Evolutionary conservation across 2,797 vertebrate species (phyloP), one percentile per base, ranked within the genome.

Genomic region (Typhlichthys subterraneus): DNA sequence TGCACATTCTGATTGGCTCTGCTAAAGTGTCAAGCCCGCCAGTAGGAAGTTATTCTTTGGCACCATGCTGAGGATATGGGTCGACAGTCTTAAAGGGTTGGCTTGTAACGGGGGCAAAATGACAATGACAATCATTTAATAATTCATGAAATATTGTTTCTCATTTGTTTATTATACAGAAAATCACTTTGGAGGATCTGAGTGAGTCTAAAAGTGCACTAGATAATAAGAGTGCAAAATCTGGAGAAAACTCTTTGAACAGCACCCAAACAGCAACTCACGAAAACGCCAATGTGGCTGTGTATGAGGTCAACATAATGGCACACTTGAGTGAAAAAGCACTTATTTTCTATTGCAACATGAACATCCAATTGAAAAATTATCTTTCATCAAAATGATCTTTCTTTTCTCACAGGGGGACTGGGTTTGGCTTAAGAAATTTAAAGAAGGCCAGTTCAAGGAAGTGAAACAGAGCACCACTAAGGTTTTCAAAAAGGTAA

Each of bases 351-450:
- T 12, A 23, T 42, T 42, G 9, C 38, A 42, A 42, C 38, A 42
- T 2, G 9, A 9, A 10, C 2, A 42, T 7, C 38, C 38, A 42
- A 42, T 2, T 42, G 23, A 29, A 42, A 42, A 42, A 42, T 9
- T 1, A 42, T 42, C 38, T 42, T 42, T 4, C 38, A 42, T 29
- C 4, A 29, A 29, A 29, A 29, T 29, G 4, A 4, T 12, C 45
- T 52, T 56, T 7, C 7, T 42, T 52, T 59, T 65, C 45, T 65
- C 69, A 45, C 82, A 97, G 96, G 96, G 96, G 1, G 94, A 97
- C 82, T 96, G 94, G 89, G 95, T 96, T 12, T 96, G 96, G 95
- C 82, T 98, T 65, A 97, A 97, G 88, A 97, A 93, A 75, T 93
- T 94, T 73, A 83, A 94, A 56, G 84, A 59, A 0, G 91, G 92